Evolutionary conservation across 2,888 invertebrate genomes (phyloP).

Genomic region (Drosophila siamana): DNA sequence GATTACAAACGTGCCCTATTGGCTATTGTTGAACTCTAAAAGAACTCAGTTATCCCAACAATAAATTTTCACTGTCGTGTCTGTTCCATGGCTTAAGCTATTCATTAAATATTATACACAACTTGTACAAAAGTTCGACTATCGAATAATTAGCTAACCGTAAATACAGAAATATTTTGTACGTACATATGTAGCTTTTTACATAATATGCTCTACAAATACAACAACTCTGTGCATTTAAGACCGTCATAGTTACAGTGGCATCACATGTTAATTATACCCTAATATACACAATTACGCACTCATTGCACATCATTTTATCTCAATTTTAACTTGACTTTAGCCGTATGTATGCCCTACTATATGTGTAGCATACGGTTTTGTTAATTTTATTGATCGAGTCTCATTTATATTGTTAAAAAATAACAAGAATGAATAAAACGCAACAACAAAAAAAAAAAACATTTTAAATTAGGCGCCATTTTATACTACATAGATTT

Average conservation of each 20-base stretch:
- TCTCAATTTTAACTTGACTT: conserved; percentile 36
- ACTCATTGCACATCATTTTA: conserved; percentile 64
- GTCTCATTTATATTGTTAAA: conserved; percentile 60
- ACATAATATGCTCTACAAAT: conserved; percentile 34
- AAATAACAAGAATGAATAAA: conserved; percentile 18
- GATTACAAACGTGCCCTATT: conserved; percentile 96
- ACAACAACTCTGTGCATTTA: conserved; percentile 66
- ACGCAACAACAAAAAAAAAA: conserved; percentile 53
- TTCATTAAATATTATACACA: conserved; percentile 30
- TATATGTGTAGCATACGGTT: conserved; percentile 39
- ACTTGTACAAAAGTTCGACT: conserved; percentile 67
- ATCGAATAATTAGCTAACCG: conserved; percentile 57
- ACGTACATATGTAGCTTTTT: conserved; percentile 31
- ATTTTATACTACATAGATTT: conserved; percentile 34
- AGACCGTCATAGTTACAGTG: conserved; percentile 37
- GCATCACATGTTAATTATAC: conserved; percentile 68
- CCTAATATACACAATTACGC: conserved; percentile 60
- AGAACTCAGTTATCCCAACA: conserved; percentile 50
- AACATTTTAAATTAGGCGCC: conserved; percentile 21
- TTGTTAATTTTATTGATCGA: conserved; percentile 43
- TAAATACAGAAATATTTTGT: conserved; percentile 22
- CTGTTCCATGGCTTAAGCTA: conserved; percentile 71
- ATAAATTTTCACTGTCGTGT: conserved; percentile 60
- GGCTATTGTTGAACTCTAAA: conserved; percentile 89
- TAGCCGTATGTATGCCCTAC: conserved; percentile 21